Percentiles rank a stretch among this genome's conserved stretches.
These are phyloP conservation scores for Cynopterus brachyotis DNA, from an alignment of 2,113 vertebrate genomes.

Conservation along the genomic window DNA sequence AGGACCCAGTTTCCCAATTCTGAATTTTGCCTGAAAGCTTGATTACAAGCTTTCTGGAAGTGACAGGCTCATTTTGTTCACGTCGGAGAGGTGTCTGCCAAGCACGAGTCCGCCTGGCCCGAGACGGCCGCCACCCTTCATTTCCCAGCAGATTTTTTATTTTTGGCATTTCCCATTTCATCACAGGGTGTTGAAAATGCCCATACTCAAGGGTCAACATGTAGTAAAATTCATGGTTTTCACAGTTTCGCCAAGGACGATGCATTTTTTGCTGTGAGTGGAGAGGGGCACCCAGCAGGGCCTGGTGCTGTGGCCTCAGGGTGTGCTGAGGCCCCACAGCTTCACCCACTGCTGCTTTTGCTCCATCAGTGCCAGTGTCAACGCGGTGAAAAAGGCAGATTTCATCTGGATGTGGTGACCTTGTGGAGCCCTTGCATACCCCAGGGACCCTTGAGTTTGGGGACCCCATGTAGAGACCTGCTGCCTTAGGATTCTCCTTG, in stretches of 20 bases:
- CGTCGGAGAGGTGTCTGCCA: background rate
- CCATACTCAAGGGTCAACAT: rapidly evolving
- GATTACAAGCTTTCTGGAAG: background rate
- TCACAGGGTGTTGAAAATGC: rapidly evolving
- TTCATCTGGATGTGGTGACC: background rate
- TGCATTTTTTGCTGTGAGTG: no score
- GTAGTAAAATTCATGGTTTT: no score
- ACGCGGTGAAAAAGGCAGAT: rapidly evolving
- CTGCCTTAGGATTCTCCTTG: background rate
- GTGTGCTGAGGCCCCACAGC: rapidly evolving
- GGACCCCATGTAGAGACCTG: background rate
- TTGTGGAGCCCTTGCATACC: background rate
- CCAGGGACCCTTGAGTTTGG: background rate
- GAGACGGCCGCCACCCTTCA: rapidly evolving
- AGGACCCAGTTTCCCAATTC: background rate
- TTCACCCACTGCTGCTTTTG: rapidly evolving
- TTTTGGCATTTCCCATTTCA: background rate
- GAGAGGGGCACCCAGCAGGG: rapidly evolving
- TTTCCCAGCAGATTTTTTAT: no score
- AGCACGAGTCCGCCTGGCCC: background rate
- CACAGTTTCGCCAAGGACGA: background rate
- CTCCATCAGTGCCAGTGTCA: rapidly evolving
- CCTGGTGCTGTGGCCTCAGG: rapidly evolving
- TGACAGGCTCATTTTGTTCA: background rate
- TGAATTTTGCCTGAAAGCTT: background rate